Evolutionary conservation across 2,797 vertebrate species (phyloP), one percentile per base, ranked within the genome.

Genomic region (Thalassophryne amazonica): DNA sequence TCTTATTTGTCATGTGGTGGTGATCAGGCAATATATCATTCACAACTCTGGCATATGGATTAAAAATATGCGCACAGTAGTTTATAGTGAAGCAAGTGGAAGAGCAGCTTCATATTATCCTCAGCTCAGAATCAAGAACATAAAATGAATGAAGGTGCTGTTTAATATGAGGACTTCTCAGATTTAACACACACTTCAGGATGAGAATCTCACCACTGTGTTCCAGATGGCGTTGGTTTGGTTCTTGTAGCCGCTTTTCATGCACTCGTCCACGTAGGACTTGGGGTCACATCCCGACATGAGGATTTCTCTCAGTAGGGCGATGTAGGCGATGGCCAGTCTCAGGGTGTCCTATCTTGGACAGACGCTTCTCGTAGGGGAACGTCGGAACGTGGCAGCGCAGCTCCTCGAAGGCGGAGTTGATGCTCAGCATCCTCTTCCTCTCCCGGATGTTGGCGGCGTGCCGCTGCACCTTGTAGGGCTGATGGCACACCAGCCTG

Each of bases 371-470:
- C 81, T 94, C 93, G 11, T 90, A 92, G 0, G 90, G 92, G 24
- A 93, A 93, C 3, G 92, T 92, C 0, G 92, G 92, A 1, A 94
- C 88, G 2, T 74, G 90, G 54, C 87, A 69, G n/a, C 92, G 84
- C 4, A 91, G 91, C 63, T 87, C 76, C 7, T 90, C 85, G 4
- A 93, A 94, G 36, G 89, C 91, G 0, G 91, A 83, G 38, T 91
- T 92, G 70, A 92, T 91, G 73, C 82, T 92, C 41, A 91, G 78
- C 89, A 91, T 94, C 64, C 91, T 79, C 69, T 86, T 91, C 49
- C 92, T 87, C 83, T 91, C 92, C 0, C 91, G 81, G 60, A 93
- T 78, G 74, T 93, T 94, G 59, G 93, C 91, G 0, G 89, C 90
- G 1, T 89, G 77, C 7, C 92, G 81, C 83, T 92, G 91, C 54